Percentiles rank a stretch among this genome's conserved stretches.
Evolutionary conservation across 2,888 invertebrate species (phyloP).

Genomic region (Scelioninae gen. 2): DNA sequence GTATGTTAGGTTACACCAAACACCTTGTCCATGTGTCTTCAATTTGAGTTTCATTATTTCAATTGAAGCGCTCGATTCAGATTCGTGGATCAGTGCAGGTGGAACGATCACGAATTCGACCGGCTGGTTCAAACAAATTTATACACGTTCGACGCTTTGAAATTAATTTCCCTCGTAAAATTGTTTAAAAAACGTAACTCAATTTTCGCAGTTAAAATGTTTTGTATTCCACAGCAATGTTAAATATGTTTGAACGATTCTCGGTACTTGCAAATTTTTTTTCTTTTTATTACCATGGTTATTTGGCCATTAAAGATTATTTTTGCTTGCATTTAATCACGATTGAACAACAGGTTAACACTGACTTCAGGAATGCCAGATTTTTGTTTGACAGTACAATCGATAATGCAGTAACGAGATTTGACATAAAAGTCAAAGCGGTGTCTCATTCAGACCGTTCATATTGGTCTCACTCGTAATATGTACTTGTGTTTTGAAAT

Average conservation of each 20-base stretch:
- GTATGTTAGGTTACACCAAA: conserved; percentile 18
- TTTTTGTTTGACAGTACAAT: not conserved
- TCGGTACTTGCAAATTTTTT: not conserved
- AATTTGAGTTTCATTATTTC: conserved; percentile 6
- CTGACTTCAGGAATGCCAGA: too few species aligned
- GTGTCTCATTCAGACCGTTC: not conserved
- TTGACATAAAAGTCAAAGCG: not conserved
- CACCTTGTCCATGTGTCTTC: conserved; percentile 34
- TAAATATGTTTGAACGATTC: conserved; percentile 3
- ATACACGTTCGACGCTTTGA: too few species aligned
- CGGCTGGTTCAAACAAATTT: conserved; percentile 15
- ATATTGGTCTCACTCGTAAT: conserved; percentile 16
- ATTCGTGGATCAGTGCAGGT: too few species aligned
- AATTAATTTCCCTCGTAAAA: too few species aligned
- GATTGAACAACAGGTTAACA: too few species aligned
- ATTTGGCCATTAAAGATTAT: not conserved
- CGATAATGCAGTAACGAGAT: not conserved
- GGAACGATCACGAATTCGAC: not conserved
- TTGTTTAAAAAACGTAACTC: too few species aligned
- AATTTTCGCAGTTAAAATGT: too few species aligned
- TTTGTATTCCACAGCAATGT: not conserved
- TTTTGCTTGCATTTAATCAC: not conserved
- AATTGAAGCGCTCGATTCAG: conserved; percentile 7
- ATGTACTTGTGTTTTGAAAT: conserved; percentile 26
- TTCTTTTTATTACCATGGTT: too few species aligned